phyloP scores from a whole-genome alignment of 2,113 vertebrate species.

The Urocynchramus pylzowi region DNA sequence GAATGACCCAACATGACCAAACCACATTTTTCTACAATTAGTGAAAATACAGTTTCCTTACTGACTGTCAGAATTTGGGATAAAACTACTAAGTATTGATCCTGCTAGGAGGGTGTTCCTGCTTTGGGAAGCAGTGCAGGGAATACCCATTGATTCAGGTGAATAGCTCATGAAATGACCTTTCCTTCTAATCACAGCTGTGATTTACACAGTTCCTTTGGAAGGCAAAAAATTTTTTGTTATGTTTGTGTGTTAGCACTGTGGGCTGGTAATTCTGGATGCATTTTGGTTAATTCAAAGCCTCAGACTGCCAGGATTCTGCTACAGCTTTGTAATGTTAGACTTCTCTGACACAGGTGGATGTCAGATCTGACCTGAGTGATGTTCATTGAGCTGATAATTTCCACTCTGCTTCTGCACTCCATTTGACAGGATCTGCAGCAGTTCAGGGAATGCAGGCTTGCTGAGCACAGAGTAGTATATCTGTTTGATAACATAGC shows the following conservation, averaged over 20 bases:
- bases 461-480: neutral
- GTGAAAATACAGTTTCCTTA: neutral
- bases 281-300: slow-evolving; percentile 29
- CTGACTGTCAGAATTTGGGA: neutral
- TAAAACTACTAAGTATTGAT: neutral
- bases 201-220: neutral
- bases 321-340: neutral
- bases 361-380: slow-evolving; percentile 18
- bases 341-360: neutral
- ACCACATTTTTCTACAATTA: neutral
- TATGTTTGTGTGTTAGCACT: neutral
- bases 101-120: neutral
- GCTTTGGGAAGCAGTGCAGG: neutral
- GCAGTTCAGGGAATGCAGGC: neutral
- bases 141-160: neutral
- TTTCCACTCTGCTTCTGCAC: neutral
- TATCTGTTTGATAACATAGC: slow-evolving; percentile 26
- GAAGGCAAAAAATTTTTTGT: neutral
- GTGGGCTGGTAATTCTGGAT: neutral
- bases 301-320: neutral
- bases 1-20: neutral
- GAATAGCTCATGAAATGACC: neutral
- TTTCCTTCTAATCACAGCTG: neutral
- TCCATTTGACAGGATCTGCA: neutral
- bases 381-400: slow-evolving; percentile 28